Base-by-base conservation (phyloP, 2,113 vertebrate genomes). In the Eurystomus gularis region DNA sequence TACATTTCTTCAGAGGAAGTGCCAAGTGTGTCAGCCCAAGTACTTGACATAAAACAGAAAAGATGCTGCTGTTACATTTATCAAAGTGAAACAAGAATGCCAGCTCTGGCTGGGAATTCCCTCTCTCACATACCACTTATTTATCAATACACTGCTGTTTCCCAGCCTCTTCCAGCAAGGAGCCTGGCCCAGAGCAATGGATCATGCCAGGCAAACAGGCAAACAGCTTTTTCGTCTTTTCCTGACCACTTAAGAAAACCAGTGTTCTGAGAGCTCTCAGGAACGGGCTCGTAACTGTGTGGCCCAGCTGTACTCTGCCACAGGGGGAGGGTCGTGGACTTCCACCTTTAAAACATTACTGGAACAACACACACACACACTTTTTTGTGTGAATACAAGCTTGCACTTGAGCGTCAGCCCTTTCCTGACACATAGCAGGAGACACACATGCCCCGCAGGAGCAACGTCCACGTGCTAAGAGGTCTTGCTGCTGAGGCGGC, bases 401-500 rank as follows among this genome's bases (percentile, higher is more conserved):
- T 60, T 11, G 17, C 35, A 16, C 15, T 5, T 9, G 49, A 88
- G 51, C 70, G 55, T 35, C 18, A 71, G 24, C 5, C 54, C 52
- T 4, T 57, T 48, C 46, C 70, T 7, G 3, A n/a, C n/a, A 8
- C 0, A 6, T 13, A 81, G 16, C 60, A 23, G 29, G 52, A 61
- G 35, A 42, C 1, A 0, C 0, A 0, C 46, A 23, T 11, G 48
- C 75, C 55, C 40, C 42, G 29, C 25, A 58, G 40, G 21, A 73
- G 69, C 8, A 5, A 24, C 20, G 28, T 49, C 51, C 28, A 1
- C 3, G 2, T 0, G 0, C 26, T 10, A 7, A 77, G 37, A 28
- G 21, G 54, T 75, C 79, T 48, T 2, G 1, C 48, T 73, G 51
- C 15, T 2, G 3, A 62, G 61, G 28, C 2, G 10, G 28, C 15